phyloP scores from a whole-genome alignment of 2,797 vertebrate species.

The Diceros bicornis region DNA sequence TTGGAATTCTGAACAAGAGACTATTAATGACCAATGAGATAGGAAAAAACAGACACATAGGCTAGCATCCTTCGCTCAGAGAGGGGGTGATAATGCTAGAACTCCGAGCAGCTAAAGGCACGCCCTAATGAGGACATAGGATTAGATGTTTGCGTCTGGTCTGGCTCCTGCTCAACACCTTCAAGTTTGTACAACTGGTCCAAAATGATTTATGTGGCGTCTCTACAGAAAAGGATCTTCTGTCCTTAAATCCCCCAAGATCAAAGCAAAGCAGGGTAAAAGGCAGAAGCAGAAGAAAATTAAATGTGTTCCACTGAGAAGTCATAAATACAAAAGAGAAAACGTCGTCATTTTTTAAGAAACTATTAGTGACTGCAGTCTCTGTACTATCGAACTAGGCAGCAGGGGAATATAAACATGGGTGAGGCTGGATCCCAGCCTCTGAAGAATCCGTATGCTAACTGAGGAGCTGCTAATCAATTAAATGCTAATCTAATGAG shows the following conservation, averaged over 20 bases:
- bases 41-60: background rate
- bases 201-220: slow-evolving; percentile 27
- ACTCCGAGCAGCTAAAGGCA: background rate
- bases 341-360: slow-evolving; percentile 7
- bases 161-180: background rate
- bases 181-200: background rate
- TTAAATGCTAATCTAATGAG: slow-evolving; percentile 48
- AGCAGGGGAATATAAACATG: background rate
- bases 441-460: background rate
- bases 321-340: slow-evolving; percentile 55
- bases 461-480: slow-evolving; percentile 22
- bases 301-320: slow-evolving; percentile 59
- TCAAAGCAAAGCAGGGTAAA: slow-evolving; percentile 60
- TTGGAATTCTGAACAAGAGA: slow-evolving; percentile 16
- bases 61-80: background rate
- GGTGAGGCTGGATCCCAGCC: background rate
- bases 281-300: slow-evolving; percentile 45
- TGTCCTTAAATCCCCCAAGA: slow-evolving; percentile 8
- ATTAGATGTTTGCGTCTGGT: background rate
- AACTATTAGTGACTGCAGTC: background rate
- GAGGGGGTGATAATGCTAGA: background rate
- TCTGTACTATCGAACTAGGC: background rate
- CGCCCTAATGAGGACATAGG: background rate
- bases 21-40: background rate
- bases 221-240: background rate